phyloP scores from a whole-genome alignment of 1,140 invertebrate species.

The Drosophila malerkotliana region DNA sequence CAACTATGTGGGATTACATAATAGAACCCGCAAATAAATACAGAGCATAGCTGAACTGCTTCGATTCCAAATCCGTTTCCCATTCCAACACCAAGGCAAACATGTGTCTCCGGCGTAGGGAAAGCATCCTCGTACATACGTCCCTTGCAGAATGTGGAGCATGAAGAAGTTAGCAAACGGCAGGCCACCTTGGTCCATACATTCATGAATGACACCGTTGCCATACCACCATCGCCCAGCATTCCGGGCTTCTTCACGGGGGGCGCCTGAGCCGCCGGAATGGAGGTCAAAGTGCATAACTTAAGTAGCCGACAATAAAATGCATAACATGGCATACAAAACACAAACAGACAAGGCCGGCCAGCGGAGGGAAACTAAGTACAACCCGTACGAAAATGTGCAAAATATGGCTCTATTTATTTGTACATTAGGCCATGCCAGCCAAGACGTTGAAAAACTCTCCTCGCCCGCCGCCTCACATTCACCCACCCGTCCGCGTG shows the following conservation, averaged over 20 bases:
- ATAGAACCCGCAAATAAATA: conserved; percentile 72
- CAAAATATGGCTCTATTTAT: conserved; percentile 77
- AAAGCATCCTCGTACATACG: not conserved
- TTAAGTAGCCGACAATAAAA: conserved; percentile 82
- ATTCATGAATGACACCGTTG: conserved; percentile 34
- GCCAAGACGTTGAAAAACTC: conserved; percentile 53
- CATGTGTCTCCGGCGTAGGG: conserved; percentile 44
- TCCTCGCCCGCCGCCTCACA: conserved; percentile 12
- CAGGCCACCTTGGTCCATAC: conserved; percentile 29
- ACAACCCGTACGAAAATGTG: conserved; percentile 64
- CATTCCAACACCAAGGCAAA: conserved; percentile 37
- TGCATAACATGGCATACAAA: conserved; percentile 68
- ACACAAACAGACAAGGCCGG: conserved; percentile 37
- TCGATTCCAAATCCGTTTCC: conserved; percentile 38
- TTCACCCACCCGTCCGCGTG: not conserved
- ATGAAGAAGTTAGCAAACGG: conserved; percentile 18
- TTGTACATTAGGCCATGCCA: conserved; percentile 70
- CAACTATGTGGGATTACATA: conserved; percentile 60
- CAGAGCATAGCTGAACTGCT: conserved; percentile 41
- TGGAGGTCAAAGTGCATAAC: conserved; percentile 81
- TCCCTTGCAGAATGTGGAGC: conserved; percentile 4
- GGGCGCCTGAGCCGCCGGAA: conserved; percentile 56
- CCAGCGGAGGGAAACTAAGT: conserved; percentile 35
- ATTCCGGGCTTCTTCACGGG: conserved; percentile 25
- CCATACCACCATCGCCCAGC: not conserved